phyloP scores from a whole-genome alignment of 2,113 vertebrate species.

The Athene noctua region DNA sequence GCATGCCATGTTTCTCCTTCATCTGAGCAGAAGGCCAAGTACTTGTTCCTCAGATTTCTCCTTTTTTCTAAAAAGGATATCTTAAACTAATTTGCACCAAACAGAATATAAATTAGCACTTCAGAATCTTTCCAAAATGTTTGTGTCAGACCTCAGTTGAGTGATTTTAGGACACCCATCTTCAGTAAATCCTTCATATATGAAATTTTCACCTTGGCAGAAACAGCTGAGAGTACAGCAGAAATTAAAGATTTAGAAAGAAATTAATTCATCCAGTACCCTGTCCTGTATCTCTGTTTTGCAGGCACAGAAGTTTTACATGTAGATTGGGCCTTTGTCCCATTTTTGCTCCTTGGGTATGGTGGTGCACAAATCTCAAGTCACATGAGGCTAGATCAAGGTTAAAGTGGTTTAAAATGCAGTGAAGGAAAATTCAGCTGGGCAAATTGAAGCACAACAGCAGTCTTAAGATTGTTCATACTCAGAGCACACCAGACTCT shows the following conservation, averaged over 20 bases:
- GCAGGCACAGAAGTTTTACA: not conserved
- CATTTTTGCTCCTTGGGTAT: not conserved
- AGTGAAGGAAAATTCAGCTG: not conserved
- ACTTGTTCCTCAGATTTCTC: not conserved
- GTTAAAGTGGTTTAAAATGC: not conserved
- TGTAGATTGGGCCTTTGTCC: not conserved
- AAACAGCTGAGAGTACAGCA: not conserved
- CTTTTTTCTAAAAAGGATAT: not conserved
- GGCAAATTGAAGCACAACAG: not conserved
- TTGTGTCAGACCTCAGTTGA: not conserved
- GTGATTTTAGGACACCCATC: not conserved
- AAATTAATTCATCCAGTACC: not conserved
- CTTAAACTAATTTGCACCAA: not conserved
- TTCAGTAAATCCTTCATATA: not conserved
- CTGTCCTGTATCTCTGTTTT: not conserved
- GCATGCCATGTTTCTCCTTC: conserved; percentile 52
- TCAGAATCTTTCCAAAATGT: not conserved
- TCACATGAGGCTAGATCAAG: not conserved
- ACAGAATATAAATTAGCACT: not conserved
- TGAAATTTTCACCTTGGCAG: not conserved
- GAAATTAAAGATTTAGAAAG: not conserved
- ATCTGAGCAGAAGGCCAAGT: conserved; percentile 58
- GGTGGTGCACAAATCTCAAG: not conserved
- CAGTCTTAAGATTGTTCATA: not conserved
- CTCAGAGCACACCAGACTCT: not conserved